These are phyloP conservation scores for Todiramphus chloris DNA, from an alignment of 2,113 vertebrate species.

Conservation along the genomic window DNA sequence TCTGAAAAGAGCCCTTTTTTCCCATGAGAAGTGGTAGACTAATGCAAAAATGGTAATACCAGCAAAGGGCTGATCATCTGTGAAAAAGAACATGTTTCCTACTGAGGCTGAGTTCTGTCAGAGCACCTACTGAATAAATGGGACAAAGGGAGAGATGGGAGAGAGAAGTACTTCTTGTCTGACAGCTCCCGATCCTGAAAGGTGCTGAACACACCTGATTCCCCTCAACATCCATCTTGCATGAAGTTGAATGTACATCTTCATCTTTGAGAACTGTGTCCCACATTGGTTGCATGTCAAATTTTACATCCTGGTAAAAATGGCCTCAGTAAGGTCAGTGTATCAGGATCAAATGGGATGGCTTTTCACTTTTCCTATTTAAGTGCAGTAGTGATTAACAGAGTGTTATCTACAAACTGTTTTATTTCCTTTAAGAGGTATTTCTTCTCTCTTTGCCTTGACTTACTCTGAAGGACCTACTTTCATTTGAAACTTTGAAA, in stretches of 20 bases:
- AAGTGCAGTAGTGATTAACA: background rate
- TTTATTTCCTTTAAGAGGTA: background rate
- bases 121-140: background rate
- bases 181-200: background rate
- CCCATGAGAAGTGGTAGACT: background rate
- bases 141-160: background rate
- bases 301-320: accelerated
- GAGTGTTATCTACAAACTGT: background rate
- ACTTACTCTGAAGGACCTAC: background rate
- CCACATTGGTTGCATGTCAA: background rate
- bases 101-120: constrained; percentile 20
- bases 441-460: background rate
- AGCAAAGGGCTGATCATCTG: background rate
- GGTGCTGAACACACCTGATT: background rate
- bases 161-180: background rate
- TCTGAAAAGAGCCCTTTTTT: background rate
- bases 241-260: background rate
- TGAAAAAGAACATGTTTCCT: background rate
- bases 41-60: constrained; percentile 15
- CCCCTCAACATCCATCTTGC: background rate
- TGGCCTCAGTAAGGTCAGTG: too few relatives aligned
- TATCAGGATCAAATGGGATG: background rate
- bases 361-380: background rate
- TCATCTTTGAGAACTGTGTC: background rate
- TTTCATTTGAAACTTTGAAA: background rate